Conservation (phyloP, 2,797 vertebrate genomes). For the Etheostoma perlongum region DNA sequence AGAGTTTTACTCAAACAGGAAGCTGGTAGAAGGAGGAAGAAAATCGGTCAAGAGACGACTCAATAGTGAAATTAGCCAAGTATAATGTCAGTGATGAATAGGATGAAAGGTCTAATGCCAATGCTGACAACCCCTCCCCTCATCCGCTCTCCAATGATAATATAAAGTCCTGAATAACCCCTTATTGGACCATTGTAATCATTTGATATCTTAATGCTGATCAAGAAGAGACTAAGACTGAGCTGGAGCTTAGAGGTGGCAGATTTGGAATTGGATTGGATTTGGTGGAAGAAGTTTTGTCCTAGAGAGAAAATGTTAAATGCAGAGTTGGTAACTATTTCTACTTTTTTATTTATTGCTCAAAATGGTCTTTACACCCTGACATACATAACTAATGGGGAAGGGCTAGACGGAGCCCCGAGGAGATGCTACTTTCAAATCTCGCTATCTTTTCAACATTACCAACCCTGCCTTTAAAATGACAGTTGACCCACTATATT, state of each 20-base stretch:
- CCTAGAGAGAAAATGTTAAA: conserved; percentile 46
- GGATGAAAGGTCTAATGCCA: conserved; percentile 52
- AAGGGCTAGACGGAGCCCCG: too few species aligned
- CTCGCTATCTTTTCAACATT: too few species aligned
- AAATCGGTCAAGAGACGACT: conserved; percentile 41
- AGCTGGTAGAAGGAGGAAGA: conserved; percentile 34
- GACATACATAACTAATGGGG: too few species aligned
- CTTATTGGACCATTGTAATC: conserved; percentile 52
- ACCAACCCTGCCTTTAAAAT: conserved; percentile 10
- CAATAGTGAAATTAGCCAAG: conserved; percentile 23
- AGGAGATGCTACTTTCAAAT: too few species aligned
- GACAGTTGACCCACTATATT: conserved; percentile 45
- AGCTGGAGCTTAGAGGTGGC: conserved; percentile 34
- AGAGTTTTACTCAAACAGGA: conserved; percentile 41
- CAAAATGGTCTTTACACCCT: too few species aligned
- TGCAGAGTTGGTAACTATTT: too few species aligned
- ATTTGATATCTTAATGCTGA: conserved; percentile 63
- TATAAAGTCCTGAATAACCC: conserved; percentile 61
- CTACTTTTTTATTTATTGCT: too few species aligned
- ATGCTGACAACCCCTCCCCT: conserved; percentile 50
- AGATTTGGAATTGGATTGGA: background rate
- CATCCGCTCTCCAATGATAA: conserved; percentile 47
- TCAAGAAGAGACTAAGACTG: conserved; percentile 54
- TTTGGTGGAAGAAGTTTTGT: conserved; percentile 25
- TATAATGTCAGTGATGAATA: conserved; percentile 45